Evolutionary conservation across 2,797 vertebrate genomes (phyloP), one percentile per base, ranked within the genome.

Genomic region (Salmo trutta): DNA sequence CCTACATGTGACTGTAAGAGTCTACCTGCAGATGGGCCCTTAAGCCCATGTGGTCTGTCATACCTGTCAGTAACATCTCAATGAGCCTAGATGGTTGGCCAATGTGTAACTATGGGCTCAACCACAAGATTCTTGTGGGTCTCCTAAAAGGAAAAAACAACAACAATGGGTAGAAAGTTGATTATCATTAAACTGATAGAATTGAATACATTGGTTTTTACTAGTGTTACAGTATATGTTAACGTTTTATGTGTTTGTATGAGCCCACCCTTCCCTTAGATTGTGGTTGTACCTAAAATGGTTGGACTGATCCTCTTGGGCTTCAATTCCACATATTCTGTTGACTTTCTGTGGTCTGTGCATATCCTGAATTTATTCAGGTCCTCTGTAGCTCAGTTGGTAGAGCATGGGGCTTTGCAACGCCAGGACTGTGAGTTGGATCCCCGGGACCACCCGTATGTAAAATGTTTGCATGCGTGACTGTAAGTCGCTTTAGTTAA

Each of bases 1-100:
- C 82, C 73, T 88, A 84, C 78, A 75, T 70, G 81, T 89, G 89
- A 92, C 88, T 86, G 81, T 83, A 21, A 72, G 53, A 81, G 88
- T 78, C 75, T 27, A 47, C 56, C 77, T 79, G 59, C 85, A 87
- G 87, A 87, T 89, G 89, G 77, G 84, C 85, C 85, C 84, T 89
- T 89, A 83, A 85, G 79, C 81, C 67, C 80, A 76, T 87, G 83
- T 82, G 79, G 78, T 85, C 82, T 80, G 86, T 91, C 86, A 87
- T 27, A 84, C 64, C 87, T 88, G 90, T 86, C 85, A 82, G 83
- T 75, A 81, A 85, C 67, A 87, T 88, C 81, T 81, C 82, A 77
- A 74, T 29, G 52, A 80, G 71, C 81, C 80, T 80, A 83, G 90
- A 88, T 82, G 83, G 81, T 86, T 77, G 74, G 82, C 81, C 79